A percentile compares a stretch with the other conserved stretches of the same genome.
phyloP scores from a whole-genome alignment of 2,888 invertebrate genomes.

The Oxyteleia sp. region DNA sequence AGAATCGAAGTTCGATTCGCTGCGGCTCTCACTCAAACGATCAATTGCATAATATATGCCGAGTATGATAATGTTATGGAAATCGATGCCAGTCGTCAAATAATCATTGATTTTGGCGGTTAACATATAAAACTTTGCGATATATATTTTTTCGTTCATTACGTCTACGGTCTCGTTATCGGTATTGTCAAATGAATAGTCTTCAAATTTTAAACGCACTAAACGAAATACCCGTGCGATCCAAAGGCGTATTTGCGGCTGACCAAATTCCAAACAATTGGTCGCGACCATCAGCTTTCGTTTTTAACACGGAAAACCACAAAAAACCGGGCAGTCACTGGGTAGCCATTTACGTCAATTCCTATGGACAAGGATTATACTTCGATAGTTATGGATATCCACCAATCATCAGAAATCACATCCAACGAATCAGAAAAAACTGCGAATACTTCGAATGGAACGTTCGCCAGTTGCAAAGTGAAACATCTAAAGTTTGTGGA shows the following conservation, averaged over 20 bases:
- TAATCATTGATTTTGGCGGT: constrained; percentile 2
- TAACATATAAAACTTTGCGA: no score
- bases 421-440: neutral
- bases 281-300: neutral
- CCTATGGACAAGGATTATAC: neutral
- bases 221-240: neutral
- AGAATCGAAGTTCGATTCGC: constrained; percentile 75
- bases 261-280: neutral
- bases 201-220: neutral
- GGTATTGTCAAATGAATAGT: constrained; percentile 1
- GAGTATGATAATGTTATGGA: constrained; percentile 81
- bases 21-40: neutral
- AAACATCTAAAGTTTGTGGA: neutral
- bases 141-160: no score
- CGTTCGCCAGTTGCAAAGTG: neutral
- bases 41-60: constrained; percentile 74
- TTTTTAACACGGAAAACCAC: neutral
- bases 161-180: no score
- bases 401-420: neutral
- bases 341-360: constrained; percentile 4
- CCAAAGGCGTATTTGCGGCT: constrained; percentile 5
- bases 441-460: constrained; percentile 7
- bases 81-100: constrained; percentile 71
- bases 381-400: constrained; percentile 2
- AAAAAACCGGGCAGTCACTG: neutral